Percentiles rank a stretch among this genome's conserved stretches.
Conservation (phyloP, 2,888 invertebrate genomes). For the Therioaphis trifolii region DNA sequence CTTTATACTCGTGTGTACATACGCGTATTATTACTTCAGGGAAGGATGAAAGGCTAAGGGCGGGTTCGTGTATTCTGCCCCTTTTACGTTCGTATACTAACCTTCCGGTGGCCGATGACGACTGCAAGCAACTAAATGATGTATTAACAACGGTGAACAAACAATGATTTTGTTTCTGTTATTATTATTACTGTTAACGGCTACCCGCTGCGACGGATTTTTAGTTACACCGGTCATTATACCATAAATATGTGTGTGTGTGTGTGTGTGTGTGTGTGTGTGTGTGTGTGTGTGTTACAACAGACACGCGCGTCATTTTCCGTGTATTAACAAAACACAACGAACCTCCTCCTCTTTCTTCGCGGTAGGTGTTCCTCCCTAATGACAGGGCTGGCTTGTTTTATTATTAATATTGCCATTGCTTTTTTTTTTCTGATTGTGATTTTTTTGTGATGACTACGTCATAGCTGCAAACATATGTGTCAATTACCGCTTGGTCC, state of each 20-base stretch:
- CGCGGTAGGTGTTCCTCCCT: slow-evolving; percentile 54
- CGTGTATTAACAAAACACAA: slow-evolving; percentile 42
- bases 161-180: slow-evolving; percentile 59
- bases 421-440: slow-evolving; percentile 34
- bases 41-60: slow-evolving; percentile 26
- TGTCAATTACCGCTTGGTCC: slow-evolving; percentile 28
- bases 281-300: too few species aligned
- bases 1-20: background rate
- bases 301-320: slow-evolving; percentile 51
- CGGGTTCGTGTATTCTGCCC: slow-evolving; percentile 18
- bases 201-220: slow-evolving; percentile 34
- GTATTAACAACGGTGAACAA: slow-evolving; percentile 37
- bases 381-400: slow-evolving; percentile 43
- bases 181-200: background rate
- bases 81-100: too few species aligned
- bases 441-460: slow-evolving; percentile 22
- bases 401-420: background rate
- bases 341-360: slow-evolving; percentile 37
- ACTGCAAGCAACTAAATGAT: background rate
- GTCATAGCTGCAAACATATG: background rate
- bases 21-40: background rate
- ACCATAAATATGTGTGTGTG: slow-evolving; percentile 15
- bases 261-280: too few species aligned
- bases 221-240: slow-evolving; percentile 59
- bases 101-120: slow-evolving; percentile 31